Evolutionary conservation across 2,888 invertebrate species (phyloP).

Genomic region (Drosophila stalkeri): DNA sequence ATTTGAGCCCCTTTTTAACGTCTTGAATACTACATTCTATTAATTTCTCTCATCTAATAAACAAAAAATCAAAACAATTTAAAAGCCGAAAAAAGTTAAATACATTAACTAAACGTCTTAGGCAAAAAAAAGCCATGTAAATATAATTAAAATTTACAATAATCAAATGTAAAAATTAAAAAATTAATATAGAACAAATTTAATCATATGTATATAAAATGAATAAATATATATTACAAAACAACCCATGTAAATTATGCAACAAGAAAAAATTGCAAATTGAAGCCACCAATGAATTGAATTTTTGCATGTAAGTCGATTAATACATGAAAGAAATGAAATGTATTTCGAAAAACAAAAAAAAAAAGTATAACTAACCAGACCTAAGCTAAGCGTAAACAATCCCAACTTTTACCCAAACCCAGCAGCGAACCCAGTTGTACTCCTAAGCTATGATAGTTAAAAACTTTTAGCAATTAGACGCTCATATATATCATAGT

Average conservation of each 20-base stretch:
- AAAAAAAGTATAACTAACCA: conserved; percentile 32
- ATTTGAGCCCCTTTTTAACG: conserved; percentile 84
- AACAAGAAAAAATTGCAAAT: conserved; percentile 65
- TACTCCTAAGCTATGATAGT: conserved; percentile 52
- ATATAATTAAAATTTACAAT: conserved; percentile 30
- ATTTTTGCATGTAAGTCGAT: conserved; percentile 78
- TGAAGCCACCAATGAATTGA: conserved; percentile 82
- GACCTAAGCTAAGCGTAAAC: conserved; percentile 69
- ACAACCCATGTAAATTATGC: conserved; percentile 72
- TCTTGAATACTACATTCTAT: conserved; percentile 50
- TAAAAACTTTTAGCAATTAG: conserved; percentile 76
- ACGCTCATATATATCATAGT: conserved; percentile 80
- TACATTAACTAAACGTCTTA: conserved; percentile 28
- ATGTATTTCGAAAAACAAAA: conserved; percentile 56
- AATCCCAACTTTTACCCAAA: conserved; percentile 59
- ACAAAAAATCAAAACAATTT: conserved; percentile 11
- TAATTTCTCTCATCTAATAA: conserved; percentile 35
- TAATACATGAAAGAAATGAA: conserved; percentile 41
- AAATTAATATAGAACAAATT: conserved; percentile 4
- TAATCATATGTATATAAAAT: conserved; percentile 25
- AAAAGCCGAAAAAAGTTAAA: neutral
- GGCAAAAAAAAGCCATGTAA: conserved; percentile 49
- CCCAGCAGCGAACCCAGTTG: conserved; percentile 41
- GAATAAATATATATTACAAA: conserved; percentile 26
- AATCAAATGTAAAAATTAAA: conserved; percentile 24